phyloP scores from a whole-genome alignment of 2,113 vertebrate genomes.

The Lagenorhynchus albirostris region DNA sequence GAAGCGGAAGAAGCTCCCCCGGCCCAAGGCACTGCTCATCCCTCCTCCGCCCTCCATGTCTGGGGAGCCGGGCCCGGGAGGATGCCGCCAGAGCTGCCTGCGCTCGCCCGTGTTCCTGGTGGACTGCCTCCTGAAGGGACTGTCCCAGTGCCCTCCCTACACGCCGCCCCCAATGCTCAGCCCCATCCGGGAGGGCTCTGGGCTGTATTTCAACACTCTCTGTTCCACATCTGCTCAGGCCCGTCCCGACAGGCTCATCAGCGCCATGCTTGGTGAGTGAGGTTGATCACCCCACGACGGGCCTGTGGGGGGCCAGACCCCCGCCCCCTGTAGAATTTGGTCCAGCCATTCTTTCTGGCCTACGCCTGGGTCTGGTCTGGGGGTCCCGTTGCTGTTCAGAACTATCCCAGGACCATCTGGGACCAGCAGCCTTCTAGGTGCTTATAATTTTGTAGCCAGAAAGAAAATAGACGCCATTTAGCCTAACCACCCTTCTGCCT shows the following conservation, averaged over 20 bases:
- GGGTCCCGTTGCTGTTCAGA: background rate
- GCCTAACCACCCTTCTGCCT: background rate
- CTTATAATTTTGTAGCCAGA: background rate
- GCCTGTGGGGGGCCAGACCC: fast-evolving
- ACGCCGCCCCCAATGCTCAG: slow-evolving; percentile 86
- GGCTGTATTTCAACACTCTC: slow-evolving; percentile 83
- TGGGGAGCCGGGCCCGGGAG: background rate
- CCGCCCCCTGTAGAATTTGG: fast-evolving
- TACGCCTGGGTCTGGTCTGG: too few relatives aligned
- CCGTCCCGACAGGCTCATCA: slow-evolving; percentile 33
- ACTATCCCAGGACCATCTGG: background rate
- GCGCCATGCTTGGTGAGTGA: slow-evolving; percentile 71
- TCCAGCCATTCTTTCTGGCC: background rate
- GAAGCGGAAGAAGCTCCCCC: slow-evolving; percentile 64
- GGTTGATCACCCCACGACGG: fast-evolving
- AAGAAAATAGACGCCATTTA: background rate
- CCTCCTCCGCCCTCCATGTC: background rate
- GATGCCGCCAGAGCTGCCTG: slow-evolving; percentile 79
- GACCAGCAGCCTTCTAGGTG: background rate
- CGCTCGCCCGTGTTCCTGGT: slow-evolving; percentile 78
- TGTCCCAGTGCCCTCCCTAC: slow-evolving; percentile 80
- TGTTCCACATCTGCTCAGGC: slow-evolving; percentile 44
- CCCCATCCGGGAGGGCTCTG: slow-evolving; percentile 81
- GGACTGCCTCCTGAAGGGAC: slow-evolving; percentile 75
- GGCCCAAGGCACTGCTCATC: slow-evolving; percentile 54